Conservation (phyloP, 2,888 invertebrate species). For the Scrobipalpa costella region DNA sequence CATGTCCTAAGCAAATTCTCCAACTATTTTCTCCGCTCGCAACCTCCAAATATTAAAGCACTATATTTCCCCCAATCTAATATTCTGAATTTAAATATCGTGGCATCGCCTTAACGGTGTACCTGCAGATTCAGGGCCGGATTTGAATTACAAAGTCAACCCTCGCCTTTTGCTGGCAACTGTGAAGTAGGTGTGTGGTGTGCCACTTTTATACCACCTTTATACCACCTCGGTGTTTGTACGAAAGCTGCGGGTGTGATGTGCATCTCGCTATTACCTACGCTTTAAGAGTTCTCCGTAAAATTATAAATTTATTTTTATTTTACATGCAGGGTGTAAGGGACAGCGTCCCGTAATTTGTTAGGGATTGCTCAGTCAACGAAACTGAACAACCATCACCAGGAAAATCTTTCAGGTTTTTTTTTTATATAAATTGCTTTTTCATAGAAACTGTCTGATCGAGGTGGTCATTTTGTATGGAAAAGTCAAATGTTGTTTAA, state of each 20-base stretch:
- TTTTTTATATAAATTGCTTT: too few species aligned
- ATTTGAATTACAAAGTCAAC: constrained; percentile 77
- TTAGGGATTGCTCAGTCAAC: too few species aligned
- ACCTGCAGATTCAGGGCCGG: constrained; percentile 43
- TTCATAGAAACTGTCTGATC: too few species aligned
- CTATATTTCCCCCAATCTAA: constrained; percentile 64
- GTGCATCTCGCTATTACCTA: background rate
- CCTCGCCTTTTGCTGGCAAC: constrained; percentile 55
- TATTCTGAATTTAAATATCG: constrained; percentile 71
- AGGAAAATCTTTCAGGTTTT: too few species aligned
- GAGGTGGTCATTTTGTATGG: too few species aligned
- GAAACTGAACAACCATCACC: too few species aligned
- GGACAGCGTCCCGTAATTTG: too few species aligned
- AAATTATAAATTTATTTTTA: background rate
- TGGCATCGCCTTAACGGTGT: constrained; percentile 57
- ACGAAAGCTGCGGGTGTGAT: constrained; percentile 1
- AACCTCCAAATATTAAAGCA: constrained; percentile 47
- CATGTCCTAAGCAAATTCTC: background rate
- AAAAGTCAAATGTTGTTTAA: too few species aligned
- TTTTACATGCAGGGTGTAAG: background rate
- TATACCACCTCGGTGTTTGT: constrained; percentile 5
- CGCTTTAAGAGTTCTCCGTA: background rate
- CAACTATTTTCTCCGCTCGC: constrained; percentile 31
- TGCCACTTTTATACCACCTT: constrained; percentile 24
- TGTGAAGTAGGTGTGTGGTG: constrained; percentile 44